Percentiles rank a stretch among this genome's conserved stretches.
Evolutionary conservation across 2,797 vertebrate genomes (phyloP).

Genomic region (Rhabdophis nuchalis): DNA sequence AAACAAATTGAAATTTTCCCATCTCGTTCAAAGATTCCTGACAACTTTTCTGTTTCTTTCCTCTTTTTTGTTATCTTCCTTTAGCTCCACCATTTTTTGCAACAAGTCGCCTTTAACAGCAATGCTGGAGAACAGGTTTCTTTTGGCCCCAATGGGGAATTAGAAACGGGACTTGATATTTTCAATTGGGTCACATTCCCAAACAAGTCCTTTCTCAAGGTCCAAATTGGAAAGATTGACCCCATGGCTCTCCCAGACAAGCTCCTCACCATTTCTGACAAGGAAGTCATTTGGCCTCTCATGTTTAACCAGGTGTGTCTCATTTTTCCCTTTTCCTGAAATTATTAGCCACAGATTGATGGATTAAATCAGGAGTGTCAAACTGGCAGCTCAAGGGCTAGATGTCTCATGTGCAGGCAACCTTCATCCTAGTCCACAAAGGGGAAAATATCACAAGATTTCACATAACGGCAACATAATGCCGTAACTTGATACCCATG

Average conservation of each 20-base stretch:
- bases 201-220: neutral
- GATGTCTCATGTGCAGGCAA: no score
- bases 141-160: neutral
- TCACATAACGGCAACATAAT: no score
- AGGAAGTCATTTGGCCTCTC: neutral
- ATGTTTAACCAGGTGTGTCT: neutral
- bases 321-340: neutral
- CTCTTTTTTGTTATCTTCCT: neutral
- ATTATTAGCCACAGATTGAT: neutral
- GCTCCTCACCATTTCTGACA: neutral
- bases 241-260: neutral
- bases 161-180: neutral
- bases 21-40: no score
- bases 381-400: no score
- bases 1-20: neutral
- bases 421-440: no score
- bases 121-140: neutral
- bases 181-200: neutral
- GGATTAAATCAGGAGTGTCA: neutral
- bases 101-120: neutral
- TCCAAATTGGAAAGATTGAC: neutral
- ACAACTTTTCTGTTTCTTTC: neutral
- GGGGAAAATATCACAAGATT: no score
- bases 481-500: accelerated
- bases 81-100: neutral